Evolutionary conservation across 2,888 invertebrate genomes (phyloP).

Genomic region (Ligdia adustata): DNA sequence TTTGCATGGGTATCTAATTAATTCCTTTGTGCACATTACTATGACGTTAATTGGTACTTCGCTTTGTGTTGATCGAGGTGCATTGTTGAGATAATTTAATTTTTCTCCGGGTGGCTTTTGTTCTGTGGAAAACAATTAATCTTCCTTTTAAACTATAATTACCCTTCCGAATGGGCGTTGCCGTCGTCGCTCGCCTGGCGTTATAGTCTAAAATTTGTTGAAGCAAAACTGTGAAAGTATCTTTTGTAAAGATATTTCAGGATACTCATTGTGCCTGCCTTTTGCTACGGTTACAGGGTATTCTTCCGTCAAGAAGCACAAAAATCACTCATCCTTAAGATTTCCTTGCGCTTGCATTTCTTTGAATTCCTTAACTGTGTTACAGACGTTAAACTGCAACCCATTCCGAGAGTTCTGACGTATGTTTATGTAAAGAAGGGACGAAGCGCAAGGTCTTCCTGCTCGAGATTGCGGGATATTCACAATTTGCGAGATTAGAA

Average conservation of each 20-base stretch:
- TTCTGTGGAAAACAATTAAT: slow-evolving; percentile 6
- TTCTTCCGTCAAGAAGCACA: no score
- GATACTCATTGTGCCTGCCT: no score
- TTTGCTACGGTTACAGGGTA: no score
- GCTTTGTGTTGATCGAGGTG: slow-evolving; percentile 35
- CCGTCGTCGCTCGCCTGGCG: not conserved
- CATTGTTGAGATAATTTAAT: slow-evolving; percentile 29
- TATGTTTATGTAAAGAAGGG: slow-evolving; percentile 27
- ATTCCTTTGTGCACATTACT: slow-evolving; percentile 44
- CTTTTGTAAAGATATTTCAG: not conserved
- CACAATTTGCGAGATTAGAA: slow-evolving; percentile 27
- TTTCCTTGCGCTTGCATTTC: no score
- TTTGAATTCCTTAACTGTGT: no score
- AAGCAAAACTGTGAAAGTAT: slow-evolving; percentile 4
- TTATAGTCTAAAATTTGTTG: not conserved
- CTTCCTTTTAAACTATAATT: slow-evolving; percentile 16
- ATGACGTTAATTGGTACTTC: slow-evolving; percentile 38
- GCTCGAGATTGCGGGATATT: slow-evolving; percentile 27
- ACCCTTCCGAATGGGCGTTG: slow-evolving; percentile 4
- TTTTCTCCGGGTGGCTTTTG: slow-evolving; percentile 24
- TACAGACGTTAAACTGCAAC: no score
- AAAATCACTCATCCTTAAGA: no score
- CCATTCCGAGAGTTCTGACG: slow-evolving; percentile 18
- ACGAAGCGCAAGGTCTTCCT: slow-evolving; percentile 16
- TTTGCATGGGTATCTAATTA: slow-evolving; percentile 56